These are phyloP conservation scores for Grammatotria lemairii DNA, from an alignment of 2,113 vertebrate species.

Conservation along the genomic window DNA sequence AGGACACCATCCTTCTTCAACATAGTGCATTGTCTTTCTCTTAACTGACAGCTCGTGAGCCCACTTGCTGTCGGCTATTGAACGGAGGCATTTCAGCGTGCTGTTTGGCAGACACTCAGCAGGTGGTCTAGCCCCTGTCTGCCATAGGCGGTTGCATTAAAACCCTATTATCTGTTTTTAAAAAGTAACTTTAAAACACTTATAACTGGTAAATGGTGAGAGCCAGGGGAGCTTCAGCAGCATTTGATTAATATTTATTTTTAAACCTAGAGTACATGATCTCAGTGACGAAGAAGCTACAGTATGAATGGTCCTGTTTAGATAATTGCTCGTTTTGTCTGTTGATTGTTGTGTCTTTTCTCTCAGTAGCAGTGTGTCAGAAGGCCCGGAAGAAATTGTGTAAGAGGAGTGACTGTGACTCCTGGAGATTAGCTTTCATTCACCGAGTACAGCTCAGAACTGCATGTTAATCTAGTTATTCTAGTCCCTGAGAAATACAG, in stretches of 20 bases:
- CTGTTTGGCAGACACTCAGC: slow-evolving; percentile 1
- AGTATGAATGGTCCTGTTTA: neutral
- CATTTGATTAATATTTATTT: neutral
- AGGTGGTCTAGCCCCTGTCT: slow-evolving; percentile 9
- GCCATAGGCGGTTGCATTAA: neutral
- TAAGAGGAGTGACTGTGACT: neutral
- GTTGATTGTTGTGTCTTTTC: neutral
- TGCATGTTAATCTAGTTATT: slow-evolving; percentile 61
- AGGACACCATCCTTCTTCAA: neutral
- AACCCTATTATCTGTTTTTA: neutral
- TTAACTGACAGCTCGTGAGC: neutral
- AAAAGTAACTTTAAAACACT: neutral
- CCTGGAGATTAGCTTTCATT: slow-evolving; percentile 43
- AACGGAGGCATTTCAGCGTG: neutral
- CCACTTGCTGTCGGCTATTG: neutral
- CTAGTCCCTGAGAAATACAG: slow-evolving; percentile 35
- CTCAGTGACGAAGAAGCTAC: neutral
- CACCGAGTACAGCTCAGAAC: slow-evolving; percentile 11
- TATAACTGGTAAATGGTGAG: neutral
- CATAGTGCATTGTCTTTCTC: slow-evolving; percentile 2
- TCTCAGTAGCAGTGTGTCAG: neutral
- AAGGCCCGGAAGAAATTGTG: neutral
- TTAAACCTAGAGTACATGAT: neutral
- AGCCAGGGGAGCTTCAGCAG: neutral
- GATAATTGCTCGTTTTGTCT: neutral